phyloP scores from a whole-genome alignment of 2,797 vertebrate genomes.

The Dermochelys coriacea region DNA sequence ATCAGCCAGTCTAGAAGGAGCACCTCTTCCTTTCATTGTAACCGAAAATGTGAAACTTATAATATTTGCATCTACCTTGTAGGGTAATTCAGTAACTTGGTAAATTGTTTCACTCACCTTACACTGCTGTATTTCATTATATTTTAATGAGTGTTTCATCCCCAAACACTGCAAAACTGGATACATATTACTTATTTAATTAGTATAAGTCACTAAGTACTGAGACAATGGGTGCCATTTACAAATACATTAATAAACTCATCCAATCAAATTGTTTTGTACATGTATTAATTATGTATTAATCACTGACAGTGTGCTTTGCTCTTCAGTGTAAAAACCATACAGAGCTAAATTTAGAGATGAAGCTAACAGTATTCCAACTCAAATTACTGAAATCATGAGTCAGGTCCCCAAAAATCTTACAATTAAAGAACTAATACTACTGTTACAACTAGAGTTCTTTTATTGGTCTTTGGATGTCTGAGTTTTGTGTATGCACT shows the following conservation, averaged over 20 bases:
- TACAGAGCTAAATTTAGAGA: neutral
- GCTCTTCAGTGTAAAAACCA: neutral
- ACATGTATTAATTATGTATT: neutral
- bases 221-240: neutral
- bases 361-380: neutral
- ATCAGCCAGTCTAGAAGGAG: constrained; percentile 16
- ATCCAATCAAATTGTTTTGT: neutral
- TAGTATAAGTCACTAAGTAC: neutral
- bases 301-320: neutral
- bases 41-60: neutral
- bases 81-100: constrained; percentile 4
- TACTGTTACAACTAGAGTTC: neutral
- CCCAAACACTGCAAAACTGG: no score
- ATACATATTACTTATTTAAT: no score
- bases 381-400: neutral
- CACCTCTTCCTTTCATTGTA: neutral
- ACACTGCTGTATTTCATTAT: no score
- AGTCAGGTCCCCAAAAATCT: neutral
- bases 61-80: neutral
- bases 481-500: neutral
- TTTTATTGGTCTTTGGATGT: neutral
- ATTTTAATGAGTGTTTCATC: no score
- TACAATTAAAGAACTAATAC: neutral
- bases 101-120: no score
- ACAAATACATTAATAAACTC: neutral